Conservation (phyloP, 2,888 invertebrate species). For the Cryptus viduatorius region DNA sequence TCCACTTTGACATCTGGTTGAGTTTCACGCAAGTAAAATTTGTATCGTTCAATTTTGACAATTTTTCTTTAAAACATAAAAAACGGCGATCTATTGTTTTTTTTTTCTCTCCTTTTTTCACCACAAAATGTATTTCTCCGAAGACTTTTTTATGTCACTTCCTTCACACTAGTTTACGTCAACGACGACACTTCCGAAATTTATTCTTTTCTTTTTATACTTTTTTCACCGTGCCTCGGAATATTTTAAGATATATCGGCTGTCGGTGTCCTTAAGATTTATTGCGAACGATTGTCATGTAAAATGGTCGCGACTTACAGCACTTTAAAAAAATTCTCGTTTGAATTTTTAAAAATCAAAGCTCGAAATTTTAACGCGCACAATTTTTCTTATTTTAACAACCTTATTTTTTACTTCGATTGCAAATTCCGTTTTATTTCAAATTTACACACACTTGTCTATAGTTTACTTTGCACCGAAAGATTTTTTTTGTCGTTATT, state of each 20-base stretch:
- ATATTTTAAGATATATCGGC: conserved; percentile 6
- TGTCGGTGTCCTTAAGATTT: not conserved
- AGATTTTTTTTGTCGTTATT: not conserved
- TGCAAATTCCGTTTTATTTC: not conserved
- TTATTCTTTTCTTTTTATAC: not conserved
- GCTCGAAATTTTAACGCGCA: not conserved
- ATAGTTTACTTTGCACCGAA: not conserved
- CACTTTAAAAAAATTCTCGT: not conserved
- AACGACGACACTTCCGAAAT: not conserved
- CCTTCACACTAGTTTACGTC: not conserved
- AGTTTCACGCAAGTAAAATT: not conserved
- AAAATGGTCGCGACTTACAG: not conserved
- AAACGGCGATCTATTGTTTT: not conserved
- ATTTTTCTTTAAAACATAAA: not conserved
- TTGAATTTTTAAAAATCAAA: not conserved
- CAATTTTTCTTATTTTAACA: not conserved
- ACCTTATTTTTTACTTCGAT: not conserved
- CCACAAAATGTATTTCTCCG: not conserved
- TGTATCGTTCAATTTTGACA: not conserved
- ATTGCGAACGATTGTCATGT: conserved; percentile 11
- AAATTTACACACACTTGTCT: not conserved
- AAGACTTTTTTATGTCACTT: not conserved
- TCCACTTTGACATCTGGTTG: not conserved
- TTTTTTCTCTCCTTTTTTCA: not conserved
- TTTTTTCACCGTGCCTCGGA: not conserved